Evolutionary conservation across 2,113 vertebrate species (phyloP), one percentile per base, ranked within the genome.

Genomic region (Gobius niger): DNA sequence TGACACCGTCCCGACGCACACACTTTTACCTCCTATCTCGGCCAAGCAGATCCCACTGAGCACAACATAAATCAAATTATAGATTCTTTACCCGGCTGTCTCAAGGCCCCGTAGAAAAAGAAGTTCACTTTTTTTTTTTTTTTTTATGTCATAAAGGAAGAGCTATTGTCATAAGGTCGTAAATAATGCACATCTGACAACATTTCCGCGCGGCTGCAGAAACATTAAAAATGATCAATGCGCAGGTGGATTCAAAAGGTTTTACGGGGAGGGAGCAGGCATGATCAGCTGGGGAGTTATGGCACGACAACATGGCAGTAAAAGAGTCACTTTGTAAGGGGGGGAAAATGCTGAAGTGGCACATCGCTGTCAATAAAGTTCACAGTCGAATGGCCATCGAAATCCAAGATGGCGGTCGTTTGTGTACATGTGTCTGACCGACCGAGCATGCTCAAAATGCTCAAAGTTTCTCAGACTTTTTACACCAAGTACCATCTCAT

Each of bases 1-100:
- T 54, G 34, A 60, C 70, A 57, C 67, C 81, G 51, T 53, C 75
- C 52, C 70, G 13, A 52, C 53, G 18, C 47, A 46, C 47, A 46
- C 56, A 67, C 75, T 76, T 63, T 68, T 69, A 59, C 56, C 71
- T 66, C 63, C 76, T 80, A 73, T 75, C 71, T 79, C 76, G 63
- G 61, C 67, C 66, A 75, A 76, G 77, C 79, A 87, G 75, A 74
- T 72, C 63, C 61, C 19, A 52, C 15, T 5, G 10, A 73, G 24
- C 73, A 80, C 63, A 63, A 67, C 76, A 86, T 82, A 44, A 80
- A 86, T 83, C 72, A 77, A 73, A 61, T 75, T 75, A 75, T 66
- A 50, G 68, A 70, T 68, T 71, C 68, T 65, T 80, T 75, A 68
- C 68, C 64, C 56, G 78, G 51, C 1, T 9, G 63, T 73, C 82